These are phyloP conservation scores for Poecilia velifera DNA, from an alignment of 2,797 vertebrate genomes.

Conservation along the genomic window DNA sequence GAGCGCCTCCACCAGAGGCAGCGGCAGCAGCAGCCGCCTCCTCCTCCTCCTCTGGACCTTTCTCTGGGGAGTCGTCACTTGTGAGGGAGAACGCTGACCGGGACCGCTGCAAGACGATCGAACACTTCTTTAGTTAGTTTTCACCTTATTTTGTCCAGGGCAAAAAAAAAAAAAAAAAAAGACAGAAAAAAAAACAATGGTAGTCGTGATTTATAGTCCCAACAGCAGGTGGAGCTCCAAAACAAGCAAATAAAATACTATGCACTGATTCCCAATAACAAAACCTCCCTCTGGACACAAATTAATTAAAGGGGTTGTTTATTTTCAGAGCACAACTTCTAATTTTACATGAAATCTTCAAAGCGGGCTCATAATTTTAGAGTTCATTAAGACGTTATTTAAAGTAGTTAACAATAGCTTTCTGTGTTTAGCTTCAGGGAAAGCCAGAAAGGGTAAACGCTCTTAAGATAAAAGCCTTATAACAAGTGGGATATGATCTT, in stretches of 20 bases:
- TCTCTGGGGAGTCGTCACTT: constrained; percentile 82
- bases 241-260: constrained; percentile 15
- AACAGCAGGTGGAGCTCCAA: constrained; percentile 71
- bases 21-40: constrained; percentile 39
- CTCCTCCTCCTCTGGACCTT: constrained; percentile 71
- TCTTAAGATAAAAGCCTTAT: neutral
- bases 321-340: neutral
- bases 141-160: neutral
- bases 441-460: neutral
- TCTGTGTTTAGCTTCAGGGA: neutral
- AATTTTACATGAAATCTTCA: constrained; percentile 1
- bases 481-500: constrained; percentile 6
- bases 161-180: too few species aligned
- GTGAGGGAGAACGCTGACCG: constrained; percentile 86
- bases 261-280: neutral
- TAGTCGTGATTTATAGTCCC: constrained; percentile 25
- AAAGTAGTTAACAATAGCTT: neutral
- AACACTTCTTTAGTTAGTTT: neutral
- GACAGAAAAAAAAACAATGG: too few species aligned
- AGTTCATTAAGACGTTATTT: neutral
- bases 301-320: neutral
- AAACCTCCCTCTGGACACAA: neutral
- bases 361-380: neutral
- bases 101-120: constrained; percentile 79
- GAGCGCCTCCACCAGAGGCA: constrained; percentile 47